Evolutionary conservation across 2,888 invertebrate genomes (phyloP), one percentile per base, ranked within the genome.

Genomic region (Conistra vaccinii): DNA sequence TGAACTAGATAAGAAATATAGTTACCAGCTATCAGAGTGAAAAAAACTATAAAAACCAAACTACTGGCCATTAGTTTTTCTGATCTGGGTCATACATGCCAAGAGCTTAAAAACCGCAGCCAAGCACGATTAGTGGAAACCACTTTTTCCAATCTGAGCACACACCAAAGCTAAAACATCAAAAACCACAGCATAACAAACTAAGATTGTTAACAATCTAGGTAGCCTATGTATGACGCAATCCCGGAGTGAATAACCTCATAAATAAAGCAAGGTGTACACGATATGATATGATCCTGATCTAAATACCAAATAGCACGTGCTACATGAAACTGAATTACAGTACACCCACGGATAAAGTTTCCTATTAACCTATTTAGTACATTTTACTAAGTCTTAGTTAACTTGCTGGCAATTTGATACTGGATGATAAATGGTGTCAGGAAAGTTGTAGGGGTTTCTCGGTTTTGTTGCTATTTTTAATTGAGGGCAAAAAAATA

Each of bases 261-360:
- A 81, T 86, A 79, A 78, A 80, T 63, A 78, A 68, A 73, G 70
- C 81, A 78, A 74, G 78, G 76, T 74, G 55, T 76, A 72, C 75
- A 79, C 55, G 57, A 67, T 75, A 80, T 83, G 57, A 67, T 75
- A 80, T 83, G 76, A 79, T 73, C 78, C 76, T 76, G 77, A 78
- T 76, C 78, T 82, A 78, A 83, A 85, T 85, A 66, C 74, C 78
- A 45, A 70, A 77, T 73, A 72, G 76, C 87, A 85, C 84, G 80
- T 85, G 83, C 77, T 79, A 26, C n/a, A 45, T 62, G 29, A 70
- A 66, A 55, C 60, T 45, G 65, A 48, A 57, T 69, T 29, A 45
- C 42, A 69, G 23, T 57, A 73, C 74, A 68, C 55, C 67, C 35
- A 76, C 69, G 57, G 45, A 39, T 63, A n/a, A 51, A 73, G 53